These are phyloP conservation scores for Luperina testacea DNA, from an alignment of 2,888 invertebrate genomes.

Conservation along the genomic window DNA sequence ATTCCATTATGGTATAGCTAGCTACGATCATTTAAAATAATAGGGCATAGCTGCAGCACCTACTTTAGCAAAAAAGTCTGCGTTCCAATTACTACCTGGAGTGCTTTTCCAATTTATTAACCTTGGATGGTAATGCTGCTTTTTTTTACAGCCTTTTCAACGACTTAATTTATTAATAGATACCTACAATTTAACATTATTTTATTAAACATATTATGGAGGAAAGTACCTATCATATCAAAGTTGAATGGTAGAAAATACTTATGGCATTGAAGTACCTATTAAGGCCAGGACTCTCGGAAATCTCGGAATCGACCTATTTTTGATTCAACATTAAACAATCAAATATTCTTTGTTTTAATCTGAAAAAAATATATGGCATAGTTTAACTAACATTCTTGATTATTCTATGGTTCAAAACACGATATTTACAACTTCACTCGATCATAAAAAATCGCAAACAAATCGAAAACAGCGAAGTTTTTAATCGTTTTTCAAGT, in stretches of 20 bases:
- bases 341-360: too few species aligned
- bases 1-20: constrained; percentile 5
- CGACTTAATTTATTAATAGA: neutral
- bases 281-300: too few species aligned
- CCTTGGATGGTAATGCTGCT: neutral
- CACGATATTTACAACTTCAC: too few species aligned
- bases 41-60: neutral
- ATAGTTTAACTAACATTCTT: too few species aligned
- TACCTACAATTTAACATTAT: neutral
- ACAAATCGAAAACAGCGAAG: too few species aligned
- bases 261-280: neutral
- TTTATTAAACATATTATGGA: neutral
- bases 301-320: too few species aligned
- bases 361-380: too few species aligned
- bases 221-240: neutral
- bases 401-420: too few species aligned
- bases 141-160: neutral
- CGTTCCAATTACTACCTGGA: constrained; percentile 3
- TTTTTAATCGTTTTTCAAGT: too few species aligned
- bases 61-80: constrained; percentile 27
- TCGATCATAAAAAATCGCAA: too few species aligned
- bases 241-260: neutral
- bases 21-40: neutral
- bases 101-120: neutral
- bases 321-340: too few species aligned